Evolutionary conservation across 2,113 vertebrate genomes (phyloP).

Genomic region (Mobula hypostoma): DNA sequence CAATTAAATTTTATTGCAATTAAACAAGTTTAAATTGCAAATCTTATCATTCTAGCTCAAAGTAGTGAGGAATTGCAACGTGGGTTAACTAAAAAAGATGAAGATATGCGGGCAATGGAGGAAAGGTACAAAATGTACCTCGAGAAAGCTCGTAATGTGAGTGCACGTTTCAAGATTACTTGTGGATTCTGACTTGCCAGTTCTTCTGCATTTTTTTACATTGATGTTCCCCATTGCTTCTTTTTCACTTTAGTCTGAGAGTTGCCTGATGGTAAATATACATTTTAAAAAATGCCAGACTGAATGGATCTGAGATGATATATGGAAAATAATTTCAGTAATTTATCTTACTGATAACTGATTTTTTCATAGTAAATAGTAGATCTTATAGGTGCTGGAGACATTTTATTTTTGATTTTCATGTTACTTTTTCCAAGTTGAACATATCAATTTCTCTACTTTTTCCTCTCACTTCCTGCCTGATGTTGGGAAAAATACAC

Average conservation of each 20-base stretch:
- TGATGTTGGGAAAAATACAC: background rate
- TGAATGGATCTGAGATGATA: background rate
- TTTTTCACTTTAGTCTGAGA: background rate
- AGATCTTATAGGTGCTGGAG: background rate
- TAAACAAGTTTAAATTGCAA: background rate
- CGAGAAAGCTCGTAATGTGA: constrained; percentile 92
- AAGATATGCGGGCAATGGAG: constrained; percentile 97
- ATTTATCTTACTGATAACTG: background rate
- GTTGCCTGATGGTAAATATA: background rate
- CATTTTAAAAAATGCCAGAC: background rate
- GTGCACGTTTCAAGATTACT: constrained; percentile 44
- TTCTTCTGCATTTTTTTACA: background rate
- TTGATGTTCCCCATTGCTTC: background rate
- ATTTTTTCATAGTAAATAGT: background rate
- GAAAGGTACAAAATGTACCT: constrained; percentile 97
- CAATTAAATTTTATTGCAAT: background rate
- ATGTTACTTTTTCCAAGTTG: background rate
- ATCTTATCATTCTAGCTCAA: constrained; percentile 58
- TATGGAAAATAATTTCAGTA: background rate
- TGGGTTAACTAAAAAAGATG: constrained; percentile 91
- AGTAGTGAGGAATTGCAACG: constrained; percentile 82
- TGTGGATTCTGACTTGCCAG: background rate
- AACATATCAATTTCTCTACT: background rate
- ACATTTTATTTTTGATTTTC: background rate
- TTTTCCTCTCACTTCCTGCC: background rate